phyloP scores from a whole-genome alignment of 2,888 invertebrate species.

The Lamellibrachia satsuma region DNA sequence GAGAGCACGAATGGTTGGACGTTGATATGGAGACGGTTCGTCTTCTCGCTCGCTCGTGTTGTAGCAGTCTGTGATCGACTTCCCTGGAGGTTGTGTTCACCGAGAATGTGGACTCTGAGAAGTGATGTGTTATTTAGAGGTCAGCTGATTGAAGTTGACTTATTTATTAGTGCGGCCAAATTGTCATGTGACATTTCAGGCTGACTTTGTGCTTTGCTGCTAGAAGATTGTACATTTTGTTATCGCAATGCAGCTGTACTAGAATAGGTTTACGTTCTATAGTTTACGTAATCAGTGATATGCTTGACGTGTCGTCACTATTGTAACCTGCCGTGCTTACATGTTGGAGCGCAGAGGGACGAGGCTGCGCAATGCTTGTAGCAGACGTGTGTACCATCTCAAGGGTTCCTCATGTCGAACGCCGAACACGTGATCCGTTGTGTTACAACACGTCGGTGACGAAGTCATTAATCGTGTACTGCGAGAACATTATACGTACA shows the following conservation, averaged over 20 bases:
- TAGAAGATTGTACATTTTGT: slow-evolving; percentile 6
- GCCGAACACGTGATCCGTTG: neutral
- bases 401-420: neutral
- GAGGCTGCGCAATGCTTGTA: neutral
- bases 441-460: neutral
- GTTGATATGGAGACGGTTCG: neutral
- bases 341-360: neutral
- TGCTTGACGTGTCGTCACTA: neutral
- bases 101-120: neutral
- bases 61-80: neutral
- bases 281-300: neutral
- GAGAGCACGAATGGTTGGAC: neutral
- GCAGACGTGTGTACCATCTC: neutral
- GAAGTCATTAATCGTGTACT: neutral
- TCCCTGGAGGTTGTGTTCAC: neutral
- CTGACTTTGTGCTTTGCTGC: neutral
- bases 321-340: neutral
- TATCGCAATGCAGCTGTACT: neutral
- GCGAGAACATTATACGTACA: neutral
- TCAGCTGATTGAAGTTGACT: neutral
- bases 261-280: neutral
- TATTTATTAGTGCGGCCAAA: neutral
- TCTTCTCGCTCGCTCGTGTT: neutral
- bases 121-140: neutral
- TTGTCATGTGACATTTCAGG: neutral